These are phyloP conservation scores for Metellina segmentata DNA, from an alignment of 2,888 invertebrate species.

Conservation along the genomic window DNA sequence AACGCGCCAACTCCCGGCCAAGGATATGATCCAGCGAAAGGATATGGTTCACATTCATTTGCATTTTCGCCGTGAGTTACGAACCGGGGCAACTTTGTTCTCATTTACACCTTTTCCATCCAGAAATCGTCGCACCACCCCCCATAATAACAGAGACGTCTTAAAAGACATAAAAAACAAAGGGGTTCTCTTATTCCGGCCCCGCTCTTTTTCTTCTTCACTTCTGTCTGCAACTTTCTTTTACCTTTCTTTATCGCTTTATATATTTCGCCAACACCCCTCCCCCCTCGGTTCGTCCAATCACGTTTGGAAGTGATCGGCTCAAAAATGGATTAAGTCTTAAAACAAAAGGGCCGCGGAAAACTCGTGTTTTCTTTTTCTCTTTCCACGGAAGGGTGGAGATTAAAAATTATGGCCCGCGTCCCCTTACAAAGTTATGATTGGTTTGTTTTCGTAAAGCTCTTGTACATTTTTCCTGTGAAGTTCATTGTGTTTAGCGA, in stretches of 20 bases:
- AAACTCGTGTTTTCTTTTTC: not conserved
- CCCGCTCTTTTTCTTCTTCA: constrained; percentile 56
- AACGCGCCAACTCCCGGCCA: constrained; percentile 70
- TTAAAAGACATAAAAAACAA: constrained; percentile 71
- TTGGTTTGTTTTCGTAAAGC: not conserved
- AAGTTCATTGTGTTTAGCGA: not conserved
- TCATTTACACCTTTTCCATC: constrained; percentile 75
- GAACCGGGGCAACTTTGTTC: constrained; percentile 72
- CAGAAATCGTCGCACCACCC: constrained; percentile 51
- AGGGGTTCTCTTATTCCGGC: constrained; percentile 6
- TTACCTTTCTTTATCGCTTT: constrained; percentile 52
- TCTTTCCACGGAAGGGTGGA: not conserved
- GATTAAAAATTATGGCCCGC: not conserved
- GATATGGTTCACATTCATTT: constrained; percentile 76
- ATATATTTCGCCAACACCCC: constrained; percentile 10
- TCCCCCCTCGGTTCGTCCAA: constrained; percentile 49
- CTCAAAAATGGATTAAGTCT: constrained; percentile 68
- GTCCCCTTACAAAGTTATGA: not conserved
- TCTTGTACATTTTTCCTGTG: not conserved
- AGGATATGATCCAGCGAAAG: constrained; percentile 71
- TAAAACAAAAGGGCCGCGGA: not conserved
- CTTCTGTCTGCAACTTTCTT: constrained; percentile 14
- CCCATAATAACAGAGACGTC: constrained; percentile 73
- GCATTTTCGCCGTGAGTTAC: constrained; percentile 76
- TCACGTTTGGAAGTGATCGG: constrained; percentile 40